Evolutionary conservation across 2,888 invertebrate species (phyloP).

Genomic region (Tenodera sinensis): DNA sequence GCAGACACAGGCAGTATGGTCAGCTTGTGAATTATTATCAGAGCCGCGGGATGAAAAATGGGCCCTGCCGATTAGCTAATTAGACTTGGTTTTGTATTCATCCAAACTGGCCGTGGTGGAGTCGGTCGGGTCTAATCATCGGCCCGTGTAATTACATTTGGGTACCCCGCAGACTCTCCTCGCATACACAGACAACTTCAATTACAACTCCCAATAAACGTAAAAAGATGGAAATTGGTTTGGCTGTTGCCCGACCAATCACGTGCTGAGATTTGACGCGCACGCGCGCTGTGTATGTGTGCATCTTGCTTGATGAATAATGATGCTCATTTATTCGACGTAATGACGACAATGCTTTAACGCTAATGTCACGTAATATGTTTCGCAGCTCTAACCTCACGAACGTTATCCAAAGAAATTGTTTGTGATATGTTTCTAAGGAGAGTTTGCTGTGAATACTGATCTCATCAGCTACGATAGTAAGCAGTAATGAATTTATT

Average conservation of each 20-base stretch:
- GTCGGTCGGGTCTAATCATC: constrained; percentile 1
- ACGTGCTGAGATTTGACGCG: neutral
- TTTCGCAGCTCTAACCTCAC: neutral
- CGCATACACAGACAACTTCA: neutral
- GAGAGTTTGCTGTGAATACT: too few relatives aligned
- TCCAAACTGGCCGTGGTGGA: neutral
- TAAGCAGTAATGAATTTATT: too few relatives aligned
- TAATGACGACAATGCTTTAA: constrained; percentile 11
- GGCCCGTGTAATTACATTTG: constrained; percentile 13
- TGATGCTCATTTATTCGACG: constrained; percentile 3
- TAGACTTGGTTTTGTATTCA: constrained; percentile 13
- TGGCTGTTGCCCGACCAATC: neutral
- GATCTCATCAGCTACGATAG: neutral
- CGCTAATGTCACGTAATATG: neutral
- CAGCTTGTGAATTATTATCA: neutral
- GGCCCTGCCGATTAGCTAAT: constrained; percentile 20
- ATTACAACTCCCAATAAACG: constrained; percentile 19
- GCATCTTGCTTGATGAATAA: neutral
- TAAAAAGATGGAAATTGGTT: constrained; percentile 3
- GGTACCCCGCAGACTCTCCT: constrained; percentile 5
- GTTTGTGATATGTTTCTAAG: too few relatives aligned
- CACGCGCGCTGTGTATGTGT: constrained; percentile 1
- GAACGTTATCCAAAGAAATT: neutral
- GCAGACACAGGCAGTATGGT: too few relatives aligned
- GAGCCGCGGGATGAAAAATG: constrained; percentile 15